A percentile compares a stretch with the other conserved stretches of the same genome.
These are phyloP conservation scores for Aquatica leii DNA, from an alignment of 2,888 invertebrate genomes.

Conservation along the genomic window DNA sequence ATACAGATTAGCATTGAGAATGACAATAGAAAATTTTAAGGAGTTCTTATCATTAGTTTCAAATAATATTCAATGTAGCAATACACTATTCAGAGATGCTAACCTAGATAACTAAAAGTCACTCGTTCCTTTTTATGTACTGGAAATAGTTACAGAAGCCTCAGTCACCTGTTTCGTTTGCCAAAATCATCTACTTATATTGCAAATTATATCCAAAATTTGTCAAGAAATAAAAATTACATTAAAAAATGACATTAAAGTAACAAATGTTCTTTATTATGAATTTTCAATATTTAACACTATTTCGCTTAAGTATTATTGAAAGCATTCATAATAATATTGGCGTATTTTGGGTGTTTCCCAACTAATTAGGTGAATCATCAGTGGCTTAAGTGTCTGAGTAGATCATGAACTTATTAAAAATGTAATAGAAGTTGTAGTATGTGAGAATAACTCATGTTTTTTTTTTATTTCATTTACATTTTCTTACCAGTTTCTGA, in stretches of 20 bases:
- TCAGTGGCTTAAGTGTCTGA: no score
- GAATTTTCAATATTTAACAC: not conserved
- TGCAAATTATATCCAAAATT: no score
- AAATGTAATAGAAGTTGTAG: no score
- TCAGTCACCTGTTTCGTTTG: not conserved
- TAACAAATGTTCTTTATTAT: not conserved
- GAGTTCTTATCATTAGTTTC: not conserved
- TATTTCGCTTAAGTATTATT: not conserved
- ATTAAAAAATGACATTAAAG: not conserved
- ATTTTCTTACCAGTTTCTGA: no score
- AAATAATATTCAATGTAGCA: not conserved
- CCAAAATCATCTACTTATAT: not conserved
- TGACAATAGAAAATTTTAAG: not conserved
- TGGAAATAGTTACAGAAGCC: not conserved
- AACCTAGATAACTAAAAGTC: not conserved
- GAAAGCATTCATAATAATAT: not conserved
- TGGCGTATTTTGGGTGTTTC: not conserved
- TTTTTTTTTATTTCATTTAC: no score
- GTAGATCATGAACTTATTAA: no score
- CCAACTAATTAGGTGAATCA: no score
- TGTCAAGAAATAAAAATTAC: no score
- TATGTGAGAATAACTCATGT: no score
- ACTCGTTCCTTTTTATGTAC: not conserved
- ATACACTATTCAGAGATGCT: not conserved
- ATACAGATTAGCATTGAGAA: not conserved